Conservation (phyloP, 2,888 invertebrate species). For the Cordilura impudica region DNA sequence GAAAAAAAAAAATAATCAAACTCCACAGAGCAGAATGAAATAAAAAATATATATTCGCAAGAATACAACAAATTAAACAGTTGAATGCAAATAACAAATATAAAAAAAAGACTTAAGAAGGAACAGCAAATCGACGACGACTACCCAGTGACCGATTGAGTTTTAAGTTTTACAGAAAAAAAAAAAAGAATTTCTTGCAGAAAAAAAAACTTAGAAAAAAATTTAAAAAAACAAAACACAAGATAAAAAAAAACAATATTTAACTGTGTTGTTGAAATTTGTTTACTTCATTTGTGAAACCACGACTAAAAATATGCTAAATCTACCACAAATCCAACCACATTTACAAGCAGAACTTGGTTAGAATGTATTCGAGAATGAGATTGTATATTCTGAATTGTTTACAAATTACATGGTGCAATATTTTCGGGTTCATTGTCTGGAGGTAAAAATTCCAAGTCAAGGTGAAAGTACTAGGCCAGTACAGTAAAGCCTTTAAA, state of each 20-base stretch:
- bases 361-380: too few species aligned
- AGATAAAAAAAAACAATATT: background rate
- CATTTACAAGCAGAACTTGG: too few species aligned
- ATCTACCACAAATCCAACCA: too few species aligned
- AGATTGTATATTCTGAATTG: too few species aligned
- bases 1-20: conserved; percentile 12
- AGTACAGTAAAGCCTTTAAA: too few species aligned
- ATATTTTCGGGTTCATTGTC: too few species aligned
- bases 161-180: background rate
- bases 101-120: conserved; percentile 4
- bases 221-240: background rate
- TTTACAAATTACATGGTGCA: too few species aligned
- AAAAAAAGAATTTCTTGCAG: background rate
- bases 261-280: background rate
- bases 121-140: background rate
- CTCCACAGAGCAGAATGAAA: background rate
- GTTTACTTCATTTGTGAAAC: background rate
- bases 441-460: too few species aligned
- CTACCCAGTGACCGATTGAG: conserved; percentile 19
- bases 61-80: conserved; percentile 18
- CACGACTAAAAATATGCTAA: conserved; percentile 3
- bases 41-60: background rate
- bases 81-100: background rate
- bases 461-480: too few species aligned
- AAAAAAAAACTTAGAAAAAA: background rate